Percentiles rank a stretch among this genome's conserved stretches.
Evolutionary conservation across 2,888 invertebrate species (phyloP).

Genomic region (Stenchaetothrips biformis): DNA sequence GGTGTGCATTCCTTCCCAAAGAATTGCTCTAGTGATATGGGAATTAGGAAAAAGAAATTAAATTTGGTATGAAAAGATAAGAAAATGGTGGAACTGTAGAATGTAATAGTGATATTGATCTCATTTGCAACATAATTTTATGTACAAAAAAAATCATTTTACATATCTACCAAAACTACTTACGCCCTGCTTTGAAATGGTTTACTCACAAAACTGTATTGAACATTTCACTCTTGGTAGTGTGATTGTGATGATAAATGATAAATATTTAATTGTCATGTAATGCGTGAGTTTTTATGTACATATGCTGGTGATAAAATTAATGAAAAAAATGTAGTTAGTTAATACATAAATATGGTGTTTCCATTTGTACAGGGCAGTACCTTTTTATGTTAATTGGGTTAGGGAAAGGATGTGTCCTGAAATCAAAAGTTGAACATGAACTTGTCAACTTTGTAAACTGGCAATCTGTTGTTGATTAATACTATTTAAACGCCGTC

Average conservation of each 20-base stretch:
- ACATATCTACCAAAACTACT: constrained; percentile 25
- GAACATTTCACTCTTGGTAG: constrained; percentile 15
- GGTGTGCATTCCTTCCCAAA: constrained; percentile 20
- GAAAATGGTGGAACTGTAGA: constrained; percentile 25
- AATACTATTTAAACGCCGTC: neutral
- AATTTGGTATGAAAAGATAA: constrained; percentile 14
- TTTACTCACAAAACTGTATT: constrained; percentile 15
- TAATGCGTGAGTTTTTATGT: constrained; percentile 17
- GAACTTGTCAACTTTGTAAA: neutral
- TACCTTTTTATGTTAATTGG: constrained; percentile 24
- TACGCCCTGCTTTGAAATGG: constrained; percentile 11
- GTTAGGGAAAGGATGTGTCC: neutral
- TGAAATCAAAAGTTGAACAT: constrained; percentile 14
- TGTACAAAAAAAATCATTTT: constrained; percentile 26
- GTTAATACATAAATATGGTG: constrained; percentile 13
- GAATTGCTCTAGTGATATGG: constrained; percentile 24
- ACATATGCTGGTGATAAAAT: constrained; percentile 17
- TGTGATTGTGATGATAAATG: constrained; percentile 10
- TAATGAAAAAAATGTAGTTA: constrained; percentile 14
- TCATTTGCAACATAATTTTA: constrained; percentile 28
- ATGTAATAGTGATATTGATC: constrained; percentile 28
- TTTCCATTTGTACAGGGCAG: constrained; percentile 21
- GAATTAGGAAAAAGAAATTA: constrained; percentile 24
- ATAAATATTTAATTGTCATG: constrained; percentile 21
- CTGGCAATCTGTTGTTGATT: constrained; percentile 12